phyloP scores from a whole-genome alignment of 2,113 vertebrate species.

The Lanius collurio region DNA sequence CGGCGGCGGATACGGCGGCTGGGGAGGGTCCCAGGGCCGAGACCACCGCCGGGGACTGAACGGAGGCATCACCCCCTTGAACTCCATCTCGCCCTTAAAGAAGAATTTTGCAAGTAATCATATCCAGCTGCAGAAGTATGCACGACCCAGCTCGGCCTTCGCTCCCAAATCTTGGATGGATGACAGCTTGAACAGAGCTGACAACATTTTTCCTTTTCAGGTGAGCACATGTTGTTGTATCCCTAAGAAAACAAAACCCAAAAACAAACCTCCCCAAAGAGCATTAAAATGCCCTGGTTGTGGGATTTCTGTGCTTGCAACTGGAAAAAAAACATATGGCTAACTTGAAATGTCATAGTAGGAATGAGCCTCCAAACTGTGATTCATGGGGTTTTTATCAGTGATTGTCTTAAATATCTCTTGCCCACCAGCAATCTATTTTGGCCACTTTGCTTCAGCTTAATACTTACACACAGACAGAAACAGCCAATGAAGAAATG shows the following conservation, averaged over 20 bases:
- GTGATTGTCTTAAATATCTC: neutral
- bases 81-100: conserved; percentile 97
- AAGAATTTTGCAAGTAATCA: conserved; percentile 98
- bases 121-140: conserved; percentile 93
- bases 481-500: neutral
- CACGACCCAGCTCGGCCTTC: conserved; percentile 91
- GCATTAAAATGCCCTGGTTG: neutral
- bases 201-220: conserved; percentile 97
- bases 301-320: neutral
- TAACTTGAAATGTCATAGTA: conserved; percentile 7
- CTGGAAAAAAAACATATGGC: neutral
- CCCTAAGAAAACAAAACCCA: neutral
- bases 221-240: conserved; percentile 70
- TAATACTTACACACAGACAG: neutral
- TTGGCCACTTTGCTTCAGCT: neutral
- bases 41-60: conserved; percentile 93
- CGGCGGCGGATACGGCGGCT: conserved; percentile 91
- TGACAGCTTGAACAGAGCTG: conserved; percentile 89
- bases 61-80: conserved; percentile 91
- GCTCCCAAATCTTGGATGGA: conserved; percentile 98
- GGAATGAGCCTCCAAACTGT: conserved; percentile 7
- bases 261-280: neutral
- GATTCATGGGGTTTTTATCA: neutral
- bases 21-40: conserved; percentile 95
- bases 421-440: neutral